Percentiles rank a stretch among this genome's conserved stretches.
phyloP scores from a whole-genome alignment of 2,113 vertebrate species.

The Nothocercus nigrocapillus region DNA sequence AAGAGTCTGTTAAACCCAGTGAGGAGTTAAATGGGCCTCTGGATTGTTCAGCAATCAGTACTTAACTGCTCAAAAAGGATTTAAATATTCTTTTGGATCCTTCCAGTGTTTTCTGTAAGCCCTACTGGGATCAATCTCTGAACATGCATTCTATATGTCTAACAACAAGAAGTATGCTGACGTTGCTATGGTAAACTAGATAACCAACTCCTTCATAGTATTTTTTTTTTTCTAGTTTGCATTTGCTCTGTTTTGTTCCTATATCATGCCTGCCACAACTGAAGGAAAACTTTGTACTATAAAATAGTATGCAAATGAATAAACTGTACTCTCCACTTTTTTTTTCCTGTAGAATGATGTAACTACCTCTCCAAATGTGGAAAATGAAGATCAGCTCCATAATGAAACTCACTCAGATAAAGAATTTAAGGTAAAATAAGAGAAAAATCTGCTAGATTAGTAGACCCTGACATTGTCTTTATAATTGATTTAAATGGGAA shows the following conservation, averaged over 20 bases:
- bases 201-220: not conserved
- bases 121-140: not conserved
- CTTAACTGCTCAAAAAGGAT: not conserved
- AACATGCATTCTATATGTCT: not conserved
- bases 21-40: not conserved
- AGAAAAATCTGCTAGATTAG: not conserved
- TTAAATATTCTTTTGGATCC: not conserved
- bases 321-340: not conserved
- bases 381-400: constrained; percentile 56
- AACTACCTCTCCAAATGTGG: constrained; percentile 63
- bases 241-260: not conserved
- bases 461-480: not conserved
- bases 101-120: not conserved
- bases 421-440: constrained; percentile 58
- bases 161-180: not conserved
- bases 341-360: constrained; percentile 51
- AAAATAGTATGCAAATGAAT: not conserved
- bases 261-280: not conserved
- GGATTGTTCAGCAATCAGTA: not conserved
- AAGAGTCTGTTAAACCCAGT: not conserved
- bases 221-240: not conserved
- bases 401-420: constrained; percentile 60
- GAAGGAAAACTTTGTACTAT: not conserved
- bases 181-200: not conserved
- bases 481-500: not conserved